Percentiles rank a stretch among this genome's conserved stretches.
Evolutionary conservation across 1,140 invertebrate genomes (phyloP).

Genomic region (Psix sp.): DNA sequence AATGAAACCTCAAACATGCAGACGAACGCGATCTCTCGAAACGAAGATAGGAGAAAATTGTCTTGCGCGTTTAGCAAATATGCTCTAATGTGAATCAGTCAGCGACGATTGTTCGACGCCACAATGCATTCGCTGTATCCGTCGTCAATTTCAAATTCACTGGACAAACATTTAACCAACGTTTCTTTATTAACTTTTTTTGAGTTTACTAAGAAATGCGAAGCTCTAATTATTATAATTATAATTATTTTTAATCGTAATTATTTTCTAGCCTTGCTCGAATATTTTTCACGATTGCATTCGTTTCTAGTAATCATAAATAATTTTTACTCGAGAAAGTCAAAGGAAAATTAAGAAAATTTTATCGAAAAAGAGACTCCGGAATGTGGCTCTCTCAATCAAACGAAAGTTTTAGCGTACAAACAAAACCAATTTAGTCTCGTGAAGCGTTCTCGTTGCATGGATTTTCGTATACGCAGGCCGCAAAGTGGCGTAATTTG

Average conservation of each 20-base stretch:
- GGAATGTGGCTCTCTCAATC: no score
- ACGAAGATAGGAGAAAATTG: constrained; percentile 46
- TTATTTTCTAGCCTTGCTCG: no score
- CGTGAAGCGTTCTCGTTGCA: no score
- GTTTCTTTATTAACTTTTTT: no score
- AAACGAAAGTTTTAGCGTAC: constrained; percentile 57
- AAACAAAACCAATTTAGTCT: constrained; percentile 53
- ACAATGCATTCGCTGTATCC: constrained; percentile 30
- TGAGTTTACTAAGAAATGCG: no score
- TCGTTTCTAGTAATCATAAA: no score
- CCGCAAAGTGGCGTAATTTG: no score
- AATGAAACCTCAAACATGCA: constrained; percentile 53
- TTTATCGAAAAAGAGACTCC: constrained; percentile 19
- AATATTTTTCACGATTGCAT: no score
- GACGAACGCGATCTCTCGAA: constrained; percentile 31
- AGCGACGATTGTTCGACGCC: constrained; percentile 16
- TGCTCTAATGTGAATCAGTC: constrained; percentile 27
- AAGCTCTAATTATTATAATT: no score
- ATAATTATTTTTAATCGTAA: no score
- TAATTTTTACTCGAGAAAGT: no score
- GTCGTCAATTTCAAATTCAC: neutral
- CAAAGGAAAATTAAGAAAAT: neutral
- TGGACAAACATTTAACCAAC: neutral
- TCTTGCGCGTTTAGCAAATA: constrained; percentile 48
- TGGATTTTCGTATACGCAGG: no score